These are phyloP conservation scores for Lepisosteus osseus DNA, from an alignment of 2,113 vertebrate species.

Conservation along the genomic window DNA sequence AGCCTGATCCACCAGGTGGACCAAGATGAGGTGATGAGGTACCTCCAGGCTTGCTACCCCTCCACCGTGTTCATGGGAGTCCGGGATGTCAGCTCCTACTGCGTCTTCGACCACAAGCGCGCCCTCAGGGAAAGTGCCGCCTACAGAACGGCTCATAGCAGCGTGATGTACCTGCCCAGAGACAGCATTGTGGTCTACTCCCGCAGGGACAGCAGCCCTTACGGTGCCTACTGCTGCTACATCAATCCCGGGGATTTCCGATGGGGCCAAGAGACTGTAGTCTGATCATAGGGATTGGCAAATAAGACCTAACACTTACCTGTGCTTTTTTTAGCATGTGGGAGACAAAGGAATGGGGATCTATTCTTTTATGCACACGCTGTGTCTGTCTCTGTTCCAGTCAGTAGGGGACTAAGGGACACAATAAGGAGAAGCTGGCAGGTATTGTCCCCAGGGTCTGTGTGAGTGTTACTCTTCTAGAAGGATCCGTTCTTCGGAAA, in stretches of 20 bases:
- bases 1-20: constrained; percentile 47
- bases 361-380: too few relatives aligned
- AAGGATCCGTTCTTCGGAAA: too few relatives aligned
- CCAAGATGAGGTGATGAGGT: constrained; percentile 60
- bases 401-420: too few relatives aligned
- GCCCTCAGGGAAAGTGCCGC: constrained; percentile 50
- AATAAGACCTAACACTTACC: too few relatives aligned
- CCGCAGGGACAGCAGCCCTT: constrained; percentile 66
- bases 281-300: constrained; percentile 46
- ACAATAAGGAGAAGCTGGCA: too few relatives aligned
- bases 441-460: too few relatives aligned
- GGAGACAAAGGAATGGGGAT: too few relatives aligned
- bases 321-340: too few relatives aligned
- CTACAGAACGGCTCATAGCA: constrained; percentile 56
- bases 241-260: constrained; percentile 64
- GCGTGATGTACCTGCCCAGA: constrained; percentile 65
- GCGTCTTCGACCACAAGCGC: constrained; percentile 62
- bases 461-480: too few relatives aligned
- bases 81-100: constrained; percentile 48
- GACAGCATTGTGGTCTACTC: constrained; percentile 68
- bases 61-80: constrained; percentile 33
- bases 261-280: constrained; percentile 69
- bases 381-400: too few relatives aligned
- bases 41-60: constrained; percentile 66
- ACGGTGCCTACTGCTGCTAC: constrained; percentile 75